Base-by-base conservation (phyloP, 2,888 invertebrate genomes). In the Cryptops parisi region DNA sequence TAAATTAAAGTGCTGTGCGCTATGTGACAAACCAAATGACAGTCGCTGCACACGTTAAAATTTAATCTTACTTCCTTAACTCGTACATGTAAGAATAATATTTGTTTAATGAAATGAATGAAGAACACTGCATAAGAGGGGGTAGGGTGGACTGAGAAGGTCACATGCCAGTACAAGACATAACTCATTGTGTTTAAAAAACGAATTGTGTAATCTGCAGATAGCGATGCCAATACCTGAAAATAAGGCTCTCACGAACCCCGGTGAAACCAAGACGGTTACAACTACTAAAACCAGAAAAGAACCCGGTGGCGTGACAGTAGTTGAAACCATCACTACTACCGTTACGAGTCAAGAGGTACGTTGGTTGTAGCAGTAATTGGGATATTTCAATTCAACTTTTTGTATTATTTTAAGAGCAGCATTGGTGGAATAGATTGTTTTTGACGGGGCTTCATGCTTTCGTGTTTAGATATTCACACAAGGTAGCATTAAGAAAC, bases 221-320 rank as follows among this genome's bases (percentile, higher is more conserved):
- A 66, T 68, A 58, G 64, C 65, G 19, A 60, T 61, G 46, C 63
- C 66, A 23, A 67, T 67, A n/a, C 61, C 67, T 22, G 67, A 68
- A 47, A 60, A 67, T 9, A 62, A 64, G 45, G 63, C 64, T 12
- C 61, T 62, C n/a, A 60, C 62, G 22, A 59, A 60, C 23, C 58
- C 61, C 40, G 50, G 59, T 46, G 59, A 58, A 39, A 51, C 56
- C 19, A 54, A 60, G 38, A 51, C 47, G 17, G 52, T 43, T 15
- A 43, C 45, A 22, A 51, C 54, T 43, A 43, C 54, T 12, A 51
- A 39, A 15, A 43, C 54, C 17, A n/a, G 54, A 33, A 51, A 38
- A 33, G 54, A 56, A 43, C 47, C 52, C 22, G 54, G 41, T 22
- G 54, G 41, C 9, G 39, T 44, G 2, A 52, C 53, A 40, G 50